phyloP scores from a whole-genome alignment of 2,113 vertebrate genomes.

The Cacatua alba region DNA sequence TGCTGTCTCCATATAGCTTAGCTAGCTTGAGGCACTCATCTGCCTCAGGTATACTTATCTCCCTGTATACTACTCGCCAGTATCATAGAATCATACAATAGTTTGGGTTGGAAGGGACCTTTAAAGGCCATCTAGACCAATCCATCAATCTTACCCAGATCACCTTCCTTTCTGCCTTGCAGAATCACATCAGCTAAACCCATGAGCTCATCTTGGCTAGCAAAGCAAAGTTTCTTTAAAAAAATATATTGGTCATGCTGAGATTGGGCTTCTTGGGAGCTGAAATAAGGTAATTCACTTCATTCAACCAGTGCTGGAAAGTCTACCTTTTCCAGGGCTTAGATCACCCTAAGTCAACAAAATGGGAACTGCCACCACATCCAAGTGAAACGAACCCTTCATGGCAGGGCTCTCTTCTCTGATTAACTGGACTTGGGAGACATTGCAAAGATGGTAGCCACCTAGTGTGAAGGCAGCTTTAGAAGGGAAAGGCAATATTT shows the following conservation, averaged over 20 bases:
- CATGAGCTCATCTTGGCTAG: neutral
- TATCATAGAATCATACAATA: neutral
- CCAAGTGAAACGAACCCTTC: neutral
- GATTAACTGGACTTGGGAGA: neutral
- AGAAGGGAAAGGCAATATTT: neutral
- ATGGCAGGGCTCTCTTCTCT: neutral
- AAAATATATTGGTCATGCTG: neutral
- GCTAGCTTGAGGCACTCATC: neutral
- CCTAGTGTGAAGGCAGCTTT: neutral
- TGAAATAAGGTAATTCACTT: neutral
- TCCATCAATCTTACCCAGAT: neutral
- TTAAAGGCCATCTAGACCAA: neutral
- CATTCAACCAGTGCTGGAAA: neutral
- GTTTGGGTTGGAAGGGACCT: neutral
- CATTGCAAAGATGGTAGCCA: neutral
- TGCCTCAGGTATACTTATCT: neutral
- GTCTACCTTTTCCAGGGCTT: neutral
- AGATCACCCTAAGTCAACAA: neutral
- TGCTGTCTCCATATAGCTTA: neutral
- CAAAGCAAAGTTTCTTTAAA: neutral
- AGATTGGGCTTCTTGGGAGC: neutral
- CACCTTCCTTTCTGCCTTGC: neutral
- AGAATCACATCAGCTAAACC: neutral
- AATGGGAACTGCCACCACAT: neutral
- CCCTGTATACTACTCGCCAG: neutral